These are phyloP conservation scores for Drosophila recens DNA, from an alignment of 2,888 invertebrate species.

Conservation along the genomic window DNA sequence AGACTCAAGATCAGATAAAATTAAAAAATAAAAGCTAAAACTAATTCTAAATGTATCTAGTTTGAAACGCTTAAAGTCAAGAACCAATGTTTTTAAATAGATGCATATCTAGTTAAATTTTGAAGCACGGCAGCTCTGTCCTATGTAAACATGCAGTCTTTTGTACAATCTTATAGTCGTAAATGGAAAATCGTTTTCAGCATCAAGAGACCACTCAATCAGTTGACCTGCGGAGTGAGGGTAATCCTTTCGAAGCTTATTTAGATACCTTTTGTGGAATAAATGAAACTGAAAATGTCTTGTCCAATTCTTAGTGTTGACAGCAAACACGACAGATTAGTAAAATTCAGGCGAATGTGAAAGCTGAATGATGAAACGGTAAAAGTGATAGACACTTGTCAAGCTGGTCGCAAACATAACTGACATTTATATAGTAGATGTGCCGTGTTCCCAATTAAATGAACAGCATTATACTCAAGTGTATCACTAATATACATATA, in stretches of 20 bases:
- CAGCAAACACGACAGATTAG: constrained; percentile 33
- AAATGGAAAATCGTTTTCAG: constrained; percentile 6
- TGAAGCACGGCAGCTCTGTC: neutral
- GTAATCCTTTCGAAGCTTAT: constrained; percentile 25
- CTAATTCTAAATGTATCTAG: no score
- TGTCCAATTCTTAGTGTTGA: constrained; percentile 6
- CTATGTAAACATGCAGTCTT: neutral
- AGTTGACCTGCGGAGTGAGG: constrained; percentile 17
- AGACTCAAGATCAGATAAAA: neutral
- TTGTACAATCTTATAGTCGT: neutral
- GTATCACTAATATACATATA: constrained; percentile 1
- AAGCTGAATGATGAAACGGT: neutral
- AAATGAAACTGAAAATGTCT: constrained; percentile 5
- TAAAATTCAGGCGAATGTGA: constrained; percentile 24
- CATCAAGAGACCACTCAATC: constrained; percentile 29
- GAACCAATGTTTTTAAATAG: neutral
- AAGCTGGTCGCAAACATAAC: constrained; percentile 35
- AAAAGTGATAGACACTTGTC: constrained; percentile 12
- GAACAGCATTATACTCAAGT: constrained; percentile 38
- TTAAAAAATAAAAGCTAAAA: no score
- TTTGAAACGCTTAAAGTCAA: neutral
- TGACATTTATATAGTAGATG: constrained; percentile 75
- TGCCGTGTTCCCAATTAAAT: constrained; percentile 56
- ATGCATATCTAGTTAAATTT: neutral
- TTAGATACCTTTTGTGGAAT: neutral